A percentile compares a stretch with the other conserved stretches of the same genome.
Evolutionary conservation across 2,888 invertebrate genomes (phyloP).

Genomic region (Polydesmus complanatus): DNA sequence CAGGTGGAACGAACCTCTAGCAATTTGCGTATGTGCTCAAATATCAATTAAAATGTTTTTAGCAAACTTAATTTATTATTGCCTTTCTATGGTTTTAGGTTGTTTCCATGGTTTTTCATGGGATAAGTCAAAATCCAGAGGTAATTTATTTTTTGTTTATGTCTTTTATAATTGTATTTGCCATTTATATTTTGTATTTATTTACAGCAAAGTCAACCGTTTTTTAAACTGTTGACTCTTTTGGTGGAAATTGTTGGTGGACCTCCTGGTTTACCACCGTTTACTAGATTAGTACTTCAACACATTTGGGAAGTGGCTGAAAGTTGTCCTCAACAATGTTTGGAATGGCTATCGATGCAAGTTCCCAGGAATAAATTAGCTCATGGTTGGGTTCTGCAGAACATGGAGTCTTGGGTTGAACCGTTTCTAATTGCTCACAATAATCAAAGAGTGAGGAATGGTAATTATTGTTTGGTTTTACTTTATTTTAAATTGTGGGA

Average conservation of each 20-base stretch:
- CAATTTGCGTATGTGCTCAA: conserved; percentile 53
- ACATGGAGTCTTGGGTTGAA: conserved; percentile 84
- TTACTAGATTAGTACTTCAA: conserved; percentile 73
- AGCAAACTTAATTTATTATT: too few species aligned
- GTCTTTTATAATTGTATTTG: not conserved
- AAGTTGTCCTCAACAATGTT: conserved; percentile 75
- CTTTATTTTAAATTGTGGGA: not conserved
- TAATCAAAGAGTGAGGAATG: conserved; percentile 71
- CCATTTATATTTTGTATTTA: conserved; percentile 9
- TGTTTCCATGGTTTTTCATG: conserved; percentile 76
- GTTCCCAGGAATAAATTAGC: conserved; percentile 72
- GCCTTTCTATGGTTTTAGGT: conserved; percentile 36
- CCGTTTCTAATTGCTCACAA: conserved; percentile 70
- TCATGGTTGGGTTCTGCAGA: conserved; percentile 80
- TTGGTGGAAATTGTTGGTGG: conserved; percentile 64
- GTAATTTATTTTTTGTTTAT: too few species aligned
- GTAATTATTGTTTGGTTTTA: conserved; percentile 33
- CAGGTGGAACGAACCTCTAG: conserved; percentile 77
- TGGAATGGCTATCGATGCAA: conserved; percentile 62
- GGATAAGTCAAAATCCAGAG: conserved; percentile 80
- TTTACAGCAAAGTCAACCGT: conserved; percentile 62
- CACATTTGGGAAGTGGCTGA: conserved; percentile 71
- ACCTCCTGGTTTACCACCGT: conserved; percentile 70
- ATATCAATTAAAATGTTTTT: not conserved
- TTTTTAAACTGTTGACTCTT: conserved; percentile 78